phyloP scores from a whole-genome alignment of 2,113 vertebrate species.

The Mormoops blainvillei region DNA sequence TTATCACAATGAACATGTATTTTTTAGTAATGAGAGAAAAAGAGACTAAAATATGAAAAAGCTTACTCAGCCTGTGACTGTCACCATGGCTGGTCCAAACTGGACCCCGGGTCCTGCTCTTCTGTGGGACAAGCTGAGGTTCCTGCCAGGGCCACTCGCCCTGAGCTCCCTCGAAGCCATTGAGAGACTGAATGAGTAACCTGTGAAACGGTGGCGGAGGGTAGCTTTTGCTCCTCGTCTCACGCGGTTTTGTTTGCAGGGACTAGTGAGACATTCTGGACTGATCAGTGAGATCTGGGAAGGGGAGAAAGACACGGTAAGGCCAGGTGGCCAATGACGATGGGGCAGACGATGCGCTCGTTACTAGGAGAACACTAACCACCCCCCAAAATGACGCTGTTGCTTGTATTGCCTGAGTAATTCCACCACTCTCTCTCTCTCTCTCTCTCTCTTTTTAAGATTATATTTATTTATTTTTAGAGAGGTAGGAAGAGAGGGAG shows the following conservation, averaged over 20 bases:
- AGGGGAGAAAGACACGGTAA: background rate
- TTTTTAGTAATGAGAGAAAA: background rate
- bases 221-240: background rate
- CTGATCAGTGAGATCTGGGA: background rate
- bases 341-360: rapidly evolving
- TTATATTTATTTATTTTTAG: no score
- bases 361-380: background rate
- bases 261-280: background rate
- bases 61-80: background rate
- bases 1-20: background rate
- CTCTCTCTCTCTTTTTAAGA: no score
- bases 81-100: background rate
- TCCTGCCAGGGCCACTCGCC: rapidly evolving
- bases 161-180: background rate
- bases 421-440: background rate
- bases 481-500: no score
- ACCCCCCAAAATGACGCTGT: rapidly evolving
- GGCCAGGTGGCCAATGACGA: background rate
- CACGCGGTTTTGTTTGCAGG: background rate
- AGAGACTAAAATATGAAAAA: background rate
- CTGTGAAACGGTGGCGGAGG: background rate
- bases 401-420: background rate
- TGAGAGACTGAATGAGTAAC: background rate
- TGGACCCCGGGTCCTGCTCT: background rate
- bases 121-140: rapidly evolving